phyloP scores from a whole-genome alignment of 2,797 vertebrate genomes.

The Cryptoblepharus egeriae region DNA sequence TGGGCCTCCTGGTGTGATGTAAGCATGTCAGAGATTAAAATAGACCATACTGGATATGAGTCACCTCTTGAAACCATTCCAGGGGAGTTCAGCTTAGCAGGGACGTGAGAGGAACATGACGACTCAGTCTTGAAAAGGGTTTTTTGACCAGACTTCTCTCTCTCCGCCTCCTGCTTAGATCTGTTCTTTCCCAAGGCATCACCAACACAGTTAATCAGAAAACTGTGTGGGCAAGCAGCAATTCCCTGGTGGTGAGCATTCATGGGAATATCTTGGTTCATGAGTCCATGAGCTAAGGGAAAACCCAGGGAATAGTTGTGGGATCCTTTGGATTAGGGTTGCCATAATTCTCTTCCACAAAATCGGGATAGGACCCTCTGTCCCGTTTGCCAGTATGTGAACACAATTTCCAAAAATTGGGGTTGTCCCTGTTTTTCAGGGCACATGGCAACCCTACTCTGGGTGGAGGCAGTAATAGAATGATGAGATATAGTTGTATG shows the following conservation, averaged over 20 bases:
- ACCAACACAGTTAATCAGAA: not conserved
- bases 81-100: slow-evolving; percentile 62
- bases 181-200: not conserved
- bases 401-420: no score
- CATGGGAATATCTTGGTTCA: no score
- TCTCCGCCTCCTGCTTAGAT: fast-evolving
- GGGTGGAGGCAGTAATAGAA: not conserved
- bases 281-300: not conserved
- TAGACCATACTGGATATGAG: slow-evolving; percentile 71
- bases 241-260: not conserved
- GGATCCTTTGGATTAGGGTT: not conserved
- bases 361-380: no score
- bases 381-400: no score
- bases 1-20: slow-evolving; percentile 70
- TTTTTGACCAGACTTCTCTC: slow-evolving; percentile 21
- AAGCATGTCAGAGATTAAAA: slow-evolving; percentile 71
- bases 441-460: no score
- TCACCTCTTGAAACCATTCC: slow-evolving; percentile 74
- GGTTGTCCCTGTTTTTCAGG: no score
- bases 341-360: no score
- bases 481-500: not conserved
- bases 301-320: not conserved
- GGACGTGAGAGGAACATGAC: slow-evolving; percentile 58
- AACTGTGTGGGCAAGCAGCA: not conserved
- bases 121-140: slow-evolving; percentile 54